Evolutionary conservation across 2,797 vertebrate species (phyloP), one percentile per base, ranked within the genome.

Genomic region (Paratrypauchen microcephalus): DNA sequence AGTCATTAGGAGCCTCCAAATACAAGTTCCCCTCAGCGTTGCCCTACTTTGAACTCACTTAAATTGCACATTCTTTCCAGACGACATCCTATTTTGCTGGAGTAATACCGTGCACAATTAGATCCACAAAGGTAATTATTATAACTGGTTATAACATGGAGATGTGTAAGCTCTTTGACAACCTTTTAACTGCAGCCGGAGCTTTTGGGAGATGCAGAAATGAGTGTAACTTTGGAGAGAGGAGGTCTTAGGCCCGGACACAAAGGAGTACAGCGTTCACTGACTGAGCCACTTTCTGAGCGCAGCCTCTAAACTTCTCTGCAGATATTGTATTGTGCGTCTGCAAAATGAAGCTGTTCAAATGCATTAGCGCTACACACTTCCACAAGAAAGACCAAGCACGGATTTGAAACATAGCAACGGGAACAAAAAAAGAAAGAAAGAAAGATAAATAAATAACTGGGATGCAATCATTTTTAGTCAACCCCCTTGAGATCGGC

Each of bases 301-400:
- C 77, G 75, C 83, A 91, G 86, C 87, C 79, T 59, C 91, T 92
- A 87, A 93, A 92, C 91, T 93, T 93, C 85, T 89, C 78, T 77
- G 85, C 77, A 77, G 78, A 89, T 90, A 86, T 89, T 87, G 83
- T 47, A 89, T 93, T 94, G 91, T 92, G 86, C 87, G 88, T 84
- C 85, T 89, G 83, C 84, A 84, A 89, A 92, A 93, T 91, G 86
- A 74, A 80, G 84, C 86, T 89, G 91, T 92, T 90, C 86, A 92
- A 93, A 93, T 88, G 92, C 90, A 92, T 93, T 92, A 91, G 86
- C 86, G 79, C 83, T 86, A 92, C 89, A 92, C 86, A 86, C 87
- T 91, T 78, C 83, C 85, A 80, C 84, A 93, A 93, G 88, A 94
- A 93, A 94, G 88, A 87, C 80, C 81, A 65, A 91, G 91, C 87